Conservation (phyloP, 2,888 invertebrate genomes). For the Caenorhabditis zanzibari region DNA sequence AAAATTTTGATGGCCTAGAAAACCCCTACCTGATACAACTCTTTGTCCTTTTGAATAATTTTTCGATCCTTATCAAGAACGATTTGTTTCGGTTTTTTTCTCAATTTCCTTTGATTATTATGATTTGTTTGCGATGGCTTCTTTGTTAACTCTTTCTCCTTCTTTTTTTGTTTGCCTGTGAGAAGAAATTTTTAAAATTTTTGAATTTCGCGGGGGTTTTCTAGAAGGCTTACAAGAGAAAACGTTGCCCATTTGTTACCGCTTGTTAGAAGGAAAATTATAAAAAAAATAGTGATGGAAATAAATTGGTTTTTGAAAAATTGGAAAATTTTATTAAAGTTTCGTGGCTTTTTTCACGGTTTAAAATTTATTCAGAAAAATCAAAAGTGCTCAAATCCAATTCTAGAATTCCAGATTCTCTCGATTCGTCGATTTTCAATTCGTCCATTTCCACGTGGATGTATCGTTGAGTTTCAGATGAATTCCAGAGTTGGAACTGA, state of each 20-base stretch:
- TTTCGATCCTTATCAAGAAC: constrained; percentile 42
- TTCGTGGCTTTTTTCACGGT: too few relatives aligned
- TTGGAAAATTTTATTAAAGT: too few relatives aligned
- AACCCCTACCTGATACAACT: constrained; percentile 36
- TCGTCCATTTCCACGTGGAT: constrained; percentile 6
- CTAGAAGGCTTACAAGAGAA: not conserved
- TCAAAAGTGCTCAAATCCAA: constrained; percentile 2
- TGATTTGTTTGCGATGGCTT: not conserved
- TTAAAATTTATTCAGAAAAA: too few relatives aligned
- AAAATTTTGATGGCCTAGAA: not conserved
- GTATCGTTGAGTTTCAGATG: constrained; percentile 24
- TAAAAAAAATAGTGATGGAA: not conserved
- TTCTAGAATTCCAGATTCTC: constrained; percentile 4
- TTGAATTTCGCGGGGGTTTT: not conserved
- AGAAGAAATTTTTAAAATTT: not conserved
- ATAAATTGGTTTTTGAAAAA: too few relatives aligned
- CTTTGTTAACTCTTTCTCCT: not conserved
- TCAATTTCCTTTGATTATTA: not conserved
- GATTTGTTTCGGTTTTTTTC: constrained; percentile 11
- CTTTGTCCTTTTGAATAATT: constrained; percentile 49
- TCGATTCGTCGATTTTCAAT: not conserved
- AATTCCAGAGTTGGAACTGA: constrained; percentile 43
- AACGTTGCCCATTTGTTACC: constrained; percentile 15
- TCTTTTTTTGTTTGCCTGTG: constrained; percentile 42
- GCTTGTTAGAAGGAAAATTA: constrained; percentile 1